phyloP scores from a whole-genome alignment of 2,888 invertebrate genomes.

The Girardia tigrina region DNA sequence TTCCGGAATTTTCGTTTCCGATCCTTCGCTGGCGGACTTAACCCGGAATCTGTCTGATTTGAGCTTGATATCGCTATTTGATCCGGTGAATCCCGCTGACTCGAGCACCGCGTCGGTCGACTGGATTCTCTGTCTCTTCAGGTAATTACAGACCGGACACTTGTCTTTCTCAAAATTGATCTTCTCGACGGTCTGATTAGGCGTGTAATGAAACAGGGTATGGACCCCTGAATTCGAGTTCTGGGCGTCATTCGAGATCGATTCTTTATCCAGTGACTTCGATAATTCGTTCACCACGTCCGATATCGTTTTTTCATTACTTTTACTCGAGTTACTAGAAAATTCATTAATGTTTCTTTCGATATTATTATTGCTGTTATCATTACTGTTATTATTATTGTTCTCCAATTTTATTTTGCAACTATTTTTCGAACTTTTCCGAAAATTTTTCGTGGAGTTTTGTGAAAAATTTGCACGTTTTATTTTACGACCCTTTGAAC shows the following conservation, averaged over 20 bases:
- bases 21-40: not conserved
- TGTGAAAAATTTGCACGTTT: not conserved
- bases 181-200: not conserved
- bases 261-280: not conserved
- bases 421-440: not conserved
- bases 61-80: not conserved
- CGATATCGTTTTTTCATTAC: not conserved
- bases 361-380: not conserved
- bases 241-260: not conserved
- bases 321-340: not conserved
- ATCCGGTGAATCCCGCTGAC: not conserved
- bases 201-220: not conserved
- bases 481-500: not conserved
- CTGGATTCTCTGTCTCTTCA: not conserved
- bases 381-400: not conserved
- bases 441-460: not conserved
- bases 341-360: not conserved
- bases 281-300: not conserved
- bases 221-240: not conserved
- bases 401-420: not conserved
- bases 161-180: conserved; percentile 6
- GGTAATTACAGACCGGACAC: not conserved
- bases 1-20: not conserved
- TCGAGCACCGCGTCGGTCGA: not conserved
- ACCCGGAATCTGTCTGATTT: conserved; percentile 2